Evolutionary conservation across 2,113 vertebrate species (phyloP), one percentile per base, ranked within the genome.

Genomic region (Platysternon megacephalum): DNA sequence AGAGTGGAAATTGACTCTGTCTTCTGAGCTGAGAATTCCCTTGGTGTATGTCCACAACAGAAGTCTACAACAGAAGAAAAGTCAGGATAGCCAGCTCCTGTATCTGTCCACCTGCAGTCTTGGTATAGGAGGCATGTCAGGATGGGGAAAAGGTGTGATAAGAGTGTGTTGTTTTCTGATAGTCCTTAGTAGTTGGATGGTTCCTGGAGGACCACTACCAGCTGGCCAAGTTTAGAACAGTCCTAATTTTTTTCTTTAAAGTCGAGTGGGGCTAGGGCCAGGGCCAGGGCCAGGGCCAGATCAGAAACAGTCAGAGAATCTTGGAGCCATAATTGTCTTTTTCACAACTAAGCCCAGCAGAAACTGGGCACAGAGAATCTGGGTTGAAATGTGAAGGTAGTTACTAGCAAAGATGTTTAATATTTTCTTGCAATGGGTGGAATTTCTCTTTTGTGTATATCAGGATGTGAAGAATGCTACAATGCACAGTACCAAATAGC

Each of bases 321-420:
- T 93, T 93, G 85, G 90, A 94, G 87, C 83, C n/a, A 48, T 94
- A 96, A 95, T 42, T 48, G 78, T 49, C 56, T 95, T 53, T 92
- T 95, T 88, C 65, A 88, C 88, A 92, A 87, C 91, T 92, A 79
- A 90, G 82, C 65, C 96, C 94, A 97, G 96, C 93, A 97, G 84
- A 97, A 93, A 76, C 81, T 74, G 79, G 88, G 84, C 42, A 61
- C 46, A 74, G 79, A 91, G 84, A 81, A 82, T 35, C 65, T 68
- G 79, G 82, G 82, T 24, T 86, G 96, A 93, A 92, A 85, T 86
- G 91, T 82, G 92, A 95, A 95, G 83, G 82, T 94, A 92, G 91
- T 94, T 92, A 85, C 89, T 82, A 76, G 87, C 84, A 82, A n/a
- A 89, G 88, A 85, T 90, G 88, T 79, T 96, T 91, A 95, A 88